Conservation (phyloP, 2,888 invertebrate genomes). For the Ischnus inquisitorius region DNA sequence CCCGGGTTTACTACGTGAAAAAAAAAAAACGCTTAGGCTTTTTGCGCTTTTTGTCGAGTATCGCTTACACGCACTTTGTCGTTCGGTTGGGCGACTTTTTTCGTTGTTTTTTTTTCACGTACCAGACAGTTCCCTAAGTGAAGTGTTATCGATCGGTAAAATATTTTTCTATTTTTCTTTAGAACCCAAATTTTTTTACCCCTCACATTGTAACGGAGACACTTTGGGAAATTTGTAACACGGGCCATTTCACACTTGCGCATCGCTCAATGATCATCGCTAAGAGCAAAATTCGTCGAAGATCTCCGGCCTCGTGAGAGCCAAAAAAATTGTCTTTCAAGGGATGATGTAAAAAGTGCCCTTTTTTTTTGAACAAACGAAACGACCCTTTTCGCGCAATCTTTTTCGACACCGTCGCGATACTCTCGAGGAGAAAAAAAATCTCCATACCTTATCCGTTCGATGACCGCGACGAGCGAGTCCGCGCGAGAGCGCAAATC, state of each 20-base stretch:
- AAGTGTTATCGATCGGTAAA: conserved; percentile 22
- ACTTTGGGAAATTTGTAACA: background rate
- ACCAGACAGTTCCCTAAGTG: background rate
- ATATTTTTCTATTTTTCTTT: conserved; percentile 10
- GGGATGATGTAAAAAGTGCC: background rate
- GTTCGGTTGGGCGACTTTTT: background rate
- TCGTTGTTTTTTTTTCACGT: background rate
- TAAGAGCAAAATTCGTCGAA: conserved; percentile 31
- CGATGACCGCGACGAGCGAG: conserved; percentile 35
- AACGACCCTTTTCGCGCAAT: too few species aligned
- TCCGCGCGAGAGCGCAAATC: conserved; percentile 61
- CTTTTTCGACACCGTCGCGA: background rate
- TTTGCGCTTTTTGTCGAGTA: conserved; percentile 32
- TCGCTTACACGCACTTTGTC: conserved; percentile 23
- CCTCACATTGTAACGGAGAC: background rate
- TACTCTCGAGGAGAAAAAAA: conserved; percentile 10
- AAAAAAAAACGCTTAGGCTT: conserved; percentile 9
- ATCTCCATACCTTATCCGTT: conserved; percentile 36
- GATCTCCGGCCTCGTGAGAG: background rate
- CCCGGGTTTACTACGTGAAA: background rate
- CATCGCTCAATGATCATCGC: background rate
- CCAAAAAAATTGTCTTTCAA: background rate
- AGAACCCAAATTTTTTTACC: background rate
- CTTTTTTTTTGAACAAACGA: background rate
- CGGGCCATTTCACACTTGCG: conserved; percentile 4